Conservation (phyloP, 2,797 vertebrate genomes). For the Gymnocypris eckloni region DNA sequence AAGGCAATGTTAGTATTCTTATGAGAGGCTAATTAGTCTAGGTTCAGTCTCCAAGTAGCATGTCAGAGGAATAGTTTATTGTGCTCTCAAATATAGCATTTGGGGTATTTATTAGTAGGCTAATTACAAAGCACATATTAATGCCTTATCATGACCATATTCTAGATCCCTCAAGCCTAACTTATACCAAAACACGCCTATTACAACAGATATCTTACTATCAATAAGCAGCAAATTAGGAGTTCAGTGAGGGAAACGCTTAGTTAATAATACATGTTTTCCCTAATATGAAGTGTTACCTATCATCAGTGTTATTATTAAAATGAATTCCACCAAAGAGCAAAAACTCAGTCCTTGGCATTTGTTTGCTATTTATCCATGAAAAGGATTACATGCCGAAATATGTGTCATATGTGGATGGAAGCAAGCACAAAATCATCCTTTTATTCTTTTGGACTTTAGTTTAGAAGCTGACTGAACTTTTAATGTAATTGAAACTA, state of each 20-base stretch:
- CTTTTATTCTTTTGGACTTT: too few relatives aligned
- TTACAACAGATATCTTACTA: neutral
- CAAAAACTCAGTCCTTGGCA: too few relatives aligned
- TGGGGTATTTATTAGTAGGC: neutral
- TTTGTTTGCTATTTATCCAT: too few relatives aligned
- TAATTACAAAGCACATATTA: neutral
- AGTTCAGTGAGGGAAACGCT: neutral
- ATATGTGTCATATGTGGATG: too few relatives aligned
- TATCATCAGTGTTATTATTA: neutral
- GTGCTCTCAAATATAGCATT: constrained; percentile 17
- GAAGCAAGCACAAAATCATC: too few relatives aligned
- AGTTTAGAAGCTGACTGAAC: neutral
- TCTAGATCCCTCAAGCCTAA: neutral
- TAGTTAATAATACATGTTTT: neutral
- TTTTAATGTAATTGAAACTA: neutral
- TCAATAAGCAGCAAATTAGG: neutral
- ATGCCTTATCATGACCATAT: neutral
- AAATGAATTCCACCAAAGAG: neutral
- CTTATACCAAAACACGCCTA: neutral
- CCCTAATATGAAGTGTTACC: neutral
- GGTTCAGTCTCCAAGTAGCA: constrained; percentile 60
- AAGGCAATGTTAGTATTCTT: constrained; percentile 77
- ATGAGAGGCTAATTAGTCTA: constrained; percentile 67
- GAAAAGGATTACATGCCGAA: neutral
- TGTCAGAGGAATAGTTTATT: constrained; percentile 49